Evolutionary conservation across 2,797 vertebrate genomes (phyloP).

Genomic region (Artibeus jamaicensis): DNA sequence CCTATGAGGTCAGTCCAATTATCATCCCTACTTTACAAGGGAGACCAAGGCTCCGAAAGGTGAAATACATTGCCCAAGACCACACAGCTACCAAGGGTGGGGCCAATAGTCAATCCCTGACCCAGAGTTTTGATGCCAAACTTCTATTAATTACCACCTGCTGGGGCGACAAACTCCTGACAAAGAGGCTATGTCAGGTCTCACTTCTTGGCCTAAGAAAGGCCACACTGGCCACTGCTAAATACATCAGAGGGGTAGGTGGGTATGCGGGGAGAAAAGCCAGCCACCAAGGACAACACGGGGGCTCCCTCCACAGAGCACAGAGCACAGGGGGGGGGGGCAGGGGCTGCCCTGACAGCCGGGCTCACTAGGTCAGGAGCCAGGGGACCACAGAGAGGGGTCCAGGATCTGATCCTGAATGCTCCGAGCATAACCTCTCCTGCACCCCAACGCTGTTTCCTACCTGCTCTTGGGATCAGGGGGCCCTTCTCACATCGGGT

Average conservation of each 20-base stretch:
- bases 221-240: background rate
- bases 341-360: background rate
- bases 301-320: background rate
- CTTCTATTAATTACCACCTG: background rate
- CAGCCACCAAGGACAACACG: background rate
- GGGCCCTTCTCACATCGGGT: background rate
- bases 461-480: background rate
- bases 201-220: background rate
- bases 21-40: background rate
- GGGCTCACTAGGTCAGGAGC: background rate
- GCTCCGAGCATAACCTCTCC: background rate
- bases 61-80: background rate
- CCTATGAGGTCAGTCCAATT: background rate
- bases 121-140: background rate
- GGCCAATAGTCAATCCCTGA: background rate
- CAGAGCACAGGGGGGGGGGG: too few species aligned
- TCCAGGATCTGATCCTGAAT: background rate
- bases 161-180: background rate
- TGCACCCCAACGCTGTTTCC: background rate
- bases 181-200: background rate
- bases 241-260: rapidly evolving
- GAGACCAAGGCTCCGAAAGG: background rate
- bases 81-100: background rate
- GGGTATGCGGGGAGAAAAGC: background rate
- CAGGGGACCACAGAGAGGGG: rapidly evolving